A percentile compares a stretch with the other conserved stretches of the same genome.
phyloP scores from a whole-genome alignment of 2,113 vertebrate species.

The Xenopus borealis region DNA sequence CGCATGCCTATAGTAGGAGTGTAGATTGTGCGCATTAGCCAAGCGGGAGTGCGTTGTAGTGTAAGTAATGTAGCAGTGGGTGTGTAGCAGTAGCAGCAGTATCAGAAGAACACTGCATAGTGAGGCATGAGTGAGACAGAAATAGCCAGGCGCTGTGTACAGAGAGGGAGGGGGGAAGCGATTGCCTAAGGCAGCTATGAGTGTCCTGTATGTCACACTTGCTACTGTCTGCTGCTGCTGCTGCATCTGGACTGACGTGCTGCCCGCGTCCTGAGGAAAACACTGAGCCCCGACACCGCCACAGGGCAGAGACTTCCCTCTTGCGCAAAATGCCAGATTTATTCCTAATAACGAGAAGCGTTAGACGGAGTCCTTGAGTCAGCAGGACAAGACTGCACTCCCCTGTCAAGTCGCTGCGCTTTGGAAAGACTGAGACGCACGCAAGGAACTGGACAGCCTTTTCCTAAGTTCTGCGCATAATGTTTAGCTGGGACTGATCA shows the following conservation, averaged over 20 bases:
- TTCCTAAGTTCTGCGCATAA: background rate
- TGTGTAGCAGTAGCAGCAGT: too few relatives aligned
- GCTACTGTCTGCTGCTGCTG: slow-evolving; percentile 7
- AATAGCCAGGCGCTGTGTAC: slow-evolving; percentile 9
- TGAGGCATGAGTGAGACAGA: background rate
- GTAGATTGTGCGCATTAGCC: too few relatives aligned
- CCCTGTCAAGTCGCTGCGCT: background rate
- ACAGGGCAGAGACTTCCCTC: slow-evolving; percentile 18
- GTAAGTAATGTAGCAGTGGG: too few relatives aligned
- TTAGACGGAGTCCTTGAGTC: background rate
- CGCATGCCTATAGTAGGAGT: too few relatives aligned
- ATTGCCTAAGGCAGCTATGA: slow-evolving; percentile 11
- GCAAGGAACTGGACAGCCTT: too few relatives aligned
- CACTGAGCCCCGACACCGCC: background rate
- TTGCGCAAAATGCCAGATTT: background rate
- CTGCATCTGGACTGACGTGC: slow-evolving; percentile 25
- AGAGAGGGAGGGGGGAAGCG: slow-evolving; percentile 6
- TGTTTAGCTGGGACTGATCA: background rate
- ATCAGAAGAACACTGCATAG: background rate
- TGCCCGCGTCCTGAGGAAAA: slow-evolving; percentile 14
- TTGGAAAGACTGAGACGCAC: background rate
- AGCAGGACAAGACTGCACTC: too few relatives aligned
- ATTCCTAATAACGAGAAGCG: background rate
- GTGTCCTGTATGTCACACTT: slow-evolving; percentile 32
- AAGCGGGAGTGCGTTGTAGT: too few relatives aligned